Conservation (phyloP, 2,888 invertebrate species). For the Spodoptera littoralis region DNA sequence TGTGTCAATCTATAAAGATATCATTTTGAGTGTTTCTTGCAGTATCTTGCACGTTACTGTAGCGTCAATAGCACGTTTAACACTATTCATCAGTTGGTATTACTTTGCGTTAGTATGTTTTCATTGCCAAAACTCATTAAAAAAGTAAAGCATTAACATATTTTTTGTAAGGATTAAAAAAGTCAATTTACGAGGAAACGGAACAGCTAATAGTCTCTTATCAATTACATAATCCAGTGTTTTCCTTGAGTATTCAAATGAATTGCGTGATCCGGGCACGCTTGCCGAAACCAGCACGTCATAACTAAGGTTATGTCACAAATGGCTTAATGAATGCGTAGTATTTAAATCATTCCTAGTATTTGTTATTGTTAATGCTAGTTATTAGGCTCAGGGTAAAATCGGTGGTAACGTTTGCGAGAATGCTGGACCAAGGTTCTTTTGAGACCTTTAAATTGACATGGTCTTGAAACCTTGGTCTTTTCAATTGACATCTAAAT, state of each 20-base stretch:
- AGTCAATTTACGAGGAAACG: constrained; percentile 51
- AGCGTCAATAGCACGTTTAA: too few species aligned
- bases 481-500: too few species aligned
- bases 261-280: constrained; percentile 64
- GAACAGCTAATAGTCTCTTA: constrained; percentile 53
- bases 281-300: constrained; percentile 56
- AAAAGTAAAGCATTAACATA: constrained; percentile 22
- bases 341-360: constrained; percentile 60
- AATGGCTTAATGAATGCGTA: constrained; percentile 59
- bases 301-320: constrained; percentile 60
- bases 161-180: constrained; percentile 37
- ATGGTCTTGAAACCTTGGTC: neutral
- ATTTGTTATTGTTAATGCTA: constrained; percentile 49
- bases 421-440: constrained; percentile 14
- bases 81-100: too few species aligned
- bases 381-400: constrained; percentile 45
- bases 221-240: constrained; percentile 65
- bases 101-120: too few species aligned
- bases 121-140: constrained; percentile 5
- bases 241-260: constrained; percentile 70
- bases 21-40: too few species aligned
- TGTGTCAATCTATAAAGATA: too few species aligned
- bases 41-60: too few species aligned
- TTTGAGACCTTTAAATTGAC: neutral
- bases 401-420: constrained; percentile 23